Percentiles rank a stretch among this genome's conserved stretches.
These are phyloP conservation scores for Limnothrissa miodon DNA, from an alignment of 2,113 vertebrate species.

Conservation along the genomic window DNA sequence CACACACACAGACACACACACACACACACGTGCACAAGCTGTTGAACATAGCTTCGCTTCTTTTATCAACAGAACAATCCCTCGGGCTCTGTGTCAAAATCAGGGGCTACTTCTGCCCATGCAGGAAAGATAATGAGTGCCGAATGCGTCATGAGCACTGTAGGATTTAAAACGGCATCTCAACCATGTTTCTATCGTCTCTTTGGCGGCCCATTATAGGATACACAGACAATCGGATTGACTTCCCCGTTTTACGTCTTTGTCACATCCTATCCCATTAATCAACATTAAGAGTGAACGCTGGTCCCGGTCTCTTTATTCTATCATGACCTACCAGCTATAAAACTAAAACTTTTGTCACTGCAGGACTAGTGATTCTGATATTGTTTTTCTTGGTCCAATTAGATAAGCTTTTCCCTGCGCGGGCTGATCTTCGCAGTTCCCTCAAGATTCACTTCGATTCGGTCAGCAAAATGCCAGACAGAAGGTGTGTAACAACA, in stretches of 20 bases:
- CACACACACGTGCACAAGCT: background rate
- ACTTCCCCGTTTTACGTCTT: background rate
- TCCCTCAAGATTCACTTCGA: conserved; percentile 27
- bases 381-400: conserved; percentile 2
- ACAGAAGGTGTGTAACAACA: conserved; percentile 28
- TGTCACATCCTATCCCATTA: background rate
- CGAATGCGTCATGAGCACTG: background rate
- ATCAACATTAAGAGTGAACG: background rate
- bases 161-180: background rate
- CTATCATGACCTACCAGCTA: background rate
- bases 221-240: background rate
- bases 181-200: background rate
- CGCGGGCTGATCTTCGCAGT: conserved; percentile 21
- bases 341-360: background rate
- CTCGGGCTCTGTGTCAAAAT: too few species aligned
- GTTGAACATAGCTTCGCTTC: too few species aligned
- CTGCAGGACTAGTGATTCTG: background rate
- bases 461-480: conserved; percentile 44
- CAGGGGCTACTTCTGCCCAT: background rate
- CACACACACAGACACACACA: background rate
- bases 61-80: too few species aligned
- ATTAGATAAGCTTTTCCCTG: conserved; percentile 28
- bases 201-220: background rate
- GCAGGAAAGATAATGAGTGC: background rate
- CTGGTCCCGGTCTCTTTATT: background rate